These are phyloP conservation scores for Xylota sylvarum DNA, from an alignment of 2,888 invertebrate genomes.

Conservation along the genomic window DNA sequence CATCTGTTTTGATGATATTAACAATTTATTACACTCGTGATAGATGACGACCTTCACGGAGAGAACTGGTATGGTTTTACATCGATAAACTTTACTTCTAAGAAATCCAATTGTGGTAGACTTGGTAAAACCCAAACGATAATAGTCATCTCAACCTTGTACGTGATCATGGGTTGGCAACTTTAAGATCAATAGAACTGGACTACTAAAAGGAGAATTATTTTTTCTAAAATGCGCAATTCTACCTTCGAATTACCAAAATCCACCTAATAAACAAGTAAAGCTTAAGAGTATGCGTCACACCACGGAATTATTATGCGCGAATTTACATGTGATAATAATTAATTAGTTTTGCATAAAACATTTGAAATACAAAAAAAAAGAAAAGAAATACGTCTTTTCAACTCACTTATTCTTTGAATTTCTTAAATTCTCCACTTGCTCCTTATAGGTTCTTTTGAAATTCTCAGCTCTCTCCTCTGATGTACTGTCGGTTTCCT, in stretches of 20 bases:
- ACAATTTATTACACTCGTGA: too few species aligned
- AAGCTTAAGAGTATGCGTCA: neutral
- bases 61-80: too few species aligned
- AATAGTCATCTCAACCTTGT: too few species aligned
- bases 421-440: constrained; percentile 86
- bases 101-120: too few species aligned
- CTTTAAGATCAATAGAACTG: too few species aligned
- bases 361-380: neutral
- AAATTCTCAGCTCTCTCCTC: constrained; percentile 92
- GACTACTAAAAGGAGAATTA: too few species aligned
- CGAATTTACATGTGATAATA: neutral
- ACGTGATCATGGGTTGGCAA: too few species aligned
- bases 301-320: too few species aligned
- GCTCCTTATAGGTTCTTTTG: constrained; percentile 92
- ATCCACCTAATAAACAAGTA: neutral
- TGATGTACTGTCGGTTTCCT: constrained; percentile 90
- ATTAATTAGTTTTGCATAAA: neutral
- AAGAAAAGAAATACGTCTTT: neutral
- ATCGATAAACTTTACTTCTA: too few species aligned
- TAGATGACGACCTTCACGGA: too few species aligned
- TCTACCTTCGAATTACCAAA: neutral
- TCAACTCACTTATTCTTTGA: constrained; percentile 75
- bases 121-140: too few species aligned
- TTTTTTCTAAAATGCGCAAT: neutral
- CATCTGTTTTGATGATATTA: too few species aligned